These are phyloP conservation scores for Megaceryle maxima DNA, from an alignment of 2,113 vertebrate species.

Conservation along the genomic window DNA sequence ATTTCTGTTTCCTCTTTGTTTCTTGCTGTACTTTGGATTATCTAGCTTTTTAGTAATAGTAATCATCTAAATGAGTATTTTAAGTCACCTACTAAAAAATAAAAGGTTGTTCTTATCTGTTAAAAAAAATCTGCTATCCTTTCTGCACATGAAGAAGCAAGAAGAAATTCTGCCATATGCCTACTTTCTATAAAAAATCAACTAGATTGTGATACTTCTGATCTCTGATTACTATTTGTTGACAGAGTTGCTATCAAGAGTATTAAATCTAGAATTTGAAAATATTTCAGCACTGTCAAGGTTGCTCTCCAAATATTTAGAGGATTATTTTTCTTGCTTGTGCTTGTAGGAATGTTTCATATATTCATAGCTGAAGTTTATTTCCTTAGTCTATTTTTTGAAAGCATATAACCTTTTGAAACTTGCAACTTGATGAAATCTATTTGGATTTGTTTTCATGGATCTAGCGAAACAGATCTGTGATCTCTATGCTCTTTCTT, in stretches of 20 bases:
- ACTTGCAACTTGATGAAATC: constrained; percentile 17
- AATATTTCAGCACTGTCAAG: background rate
- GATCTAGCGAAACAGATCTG: background rate
- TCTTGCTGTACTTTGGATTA: background rate
- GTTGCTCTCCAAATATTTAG: background rate
- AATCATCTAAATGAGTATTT: background rate
- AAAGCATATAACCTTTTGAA: background rate
- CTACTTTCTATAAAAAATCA: constrained; percentile 2
- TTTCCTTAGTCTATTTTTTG: background rate
- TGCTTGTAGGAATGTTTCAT: background rate
- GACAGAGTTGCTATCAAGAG: background rate
- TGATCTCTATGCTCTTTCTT: background rate
- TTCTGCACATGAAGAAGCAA: background rate
- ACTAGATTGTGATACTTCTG: background rate
- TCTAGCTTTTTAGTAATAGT: background rate
- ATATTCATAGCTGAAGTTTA: background rate
- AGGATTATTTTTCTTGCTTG: background rate
- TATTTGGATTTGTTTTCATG: constrained; percentile 1
- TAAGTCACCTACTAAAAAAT: background rate
- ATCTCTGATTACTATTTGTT: background rate
- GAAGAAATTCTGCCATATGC: background rate
- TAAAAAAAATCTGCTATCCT: background rate
- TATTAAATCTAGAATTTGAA: constrained; percentile 6
- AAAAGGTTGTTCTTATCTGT: background rate
- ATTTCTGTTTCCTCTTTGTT: background rate